phyloP scores from a whole-genome alignment of 2,797 vertebrate species.

The Amblyopsis hoosieri region DNA sequence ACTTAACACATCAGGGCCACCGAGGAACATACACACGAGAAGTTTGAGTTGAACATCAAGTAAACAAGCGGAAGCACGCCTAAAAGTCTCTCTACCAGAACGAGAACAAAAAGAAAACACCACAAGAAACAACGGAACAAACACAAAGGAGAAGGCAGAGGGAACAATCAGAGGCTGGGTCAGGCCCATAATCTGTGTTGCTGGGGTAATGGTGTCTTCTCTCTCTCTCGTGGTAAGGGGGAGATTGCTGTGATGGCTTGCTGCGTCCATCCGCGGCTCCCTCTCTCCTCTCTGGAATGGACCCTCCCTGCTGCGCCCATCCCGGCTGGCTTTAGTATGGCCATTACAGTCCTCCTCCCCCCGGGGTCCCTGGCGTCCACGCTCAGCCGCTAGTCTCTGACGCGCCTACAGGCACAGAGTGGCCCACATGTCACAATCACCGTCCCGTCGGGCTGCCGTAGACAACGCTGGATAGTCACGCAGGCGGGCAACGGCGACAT shows the following conservation, averaged over 20 bases:
- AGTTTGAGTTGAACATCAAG: conserved; percentile 32
- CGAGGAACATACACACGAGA: conserved; percentile 18
- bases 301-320: conserved; percentile 31
- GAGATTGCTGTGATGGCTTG: conserved; percentile 54
- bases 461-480: conserved; percentile 13
- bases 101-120: too few relatives aligned
- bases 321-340: conserved; percentile 41
- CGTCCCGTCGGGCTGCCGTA: conserved; percentile 21
- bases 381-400: conserved; percentile 8
- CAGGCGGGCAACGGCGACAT: conserved; percentile 8
- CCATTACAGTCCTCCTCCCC: conserved; percentile 37
- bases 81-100: conserved; percentile 29
- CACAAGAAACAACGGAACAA: conserved; percentile 9
- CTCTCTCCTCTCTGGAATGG: conserved; percentile 19
- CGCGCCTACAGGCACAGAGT: conserved; percentile 26
- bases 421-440: conserved; percentile 36
- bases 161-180: conserved; percentile 21
- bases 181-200: conserved; percentile 36
- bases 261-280: conserved; percentile 44
- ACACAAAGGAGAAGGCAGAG: conserved; percentile 24
- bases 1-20: conserved; percentile 34
- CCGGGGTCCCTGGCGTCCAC: conserved; percentile 24
- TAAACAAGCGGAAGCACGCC: conserved; percentile 45
- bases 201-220: conserved; percentile 50
- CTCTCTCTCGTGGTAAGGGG: conserved; percentile 42